Evolutionary conservation across 2,797 vertebrate genomes (phyloP), one percentile per base, ranked within the genome.

Genomic region (Lagocephalus sceleratus): DNA sequence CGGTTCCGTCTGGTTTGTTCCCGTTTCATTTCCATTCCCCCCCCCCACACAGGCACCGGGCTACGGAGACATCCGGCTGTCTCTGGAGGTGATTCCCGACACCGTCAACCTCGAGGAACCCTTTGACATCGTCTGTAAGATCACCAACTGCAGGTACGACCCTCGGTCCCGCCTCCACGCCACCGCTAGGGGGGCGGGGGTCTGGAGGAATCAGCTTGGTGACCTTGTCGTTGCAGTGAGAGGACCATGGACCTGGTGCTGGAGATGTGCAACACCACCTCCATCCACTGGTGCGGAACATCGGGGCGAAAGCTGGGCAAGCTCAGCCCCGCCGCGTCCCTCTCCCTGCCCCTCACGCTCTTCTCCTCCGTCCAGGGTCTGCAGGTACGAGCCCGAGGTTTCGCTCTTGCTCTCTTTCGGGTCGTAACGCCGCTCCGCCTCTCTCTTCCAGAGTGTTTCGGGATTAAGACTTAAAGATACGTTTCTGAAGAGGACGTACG

Each of bases 121-220:
- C 26, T 99, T 99, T 70, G 92, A 95, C 68, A 97, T 99, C 56
- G 92, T 89, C 60, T 98, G 96, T 90, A 99, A 98, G 93, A 96
- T 99, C 90, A 99, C 95, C 45, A 99, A 99, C 82, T 99, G 97
- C 97, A 99, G 97, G 97, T 98, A 88, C 86, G 72, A 54, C 3
- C 9, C 6, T 6, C 15, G 2, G 39, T 40, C 39, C 39, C 2
- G 39, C 39, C 8, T 1, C 6, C 16, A 40, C 39, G 2, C 15
- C 39, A 17, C 17, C n/a, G n/a, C n/a, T n/a, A n/a, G n/a, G n/a
- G n/a, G n/a, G 5, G 1, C 3, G 15, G 17, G n/a, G 15, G 6
- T 6, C 6, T 16, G 8, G 39, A 16, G 39, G 8, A 5, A 40
- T 5, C 15, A 40, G 39, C n/a, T 6, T 44, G 10, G 22, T 54